Evolutionary conservation across 2,113 vertebrate species (phyloP).

Genomic region (Ceratotherium simum): DNA sequence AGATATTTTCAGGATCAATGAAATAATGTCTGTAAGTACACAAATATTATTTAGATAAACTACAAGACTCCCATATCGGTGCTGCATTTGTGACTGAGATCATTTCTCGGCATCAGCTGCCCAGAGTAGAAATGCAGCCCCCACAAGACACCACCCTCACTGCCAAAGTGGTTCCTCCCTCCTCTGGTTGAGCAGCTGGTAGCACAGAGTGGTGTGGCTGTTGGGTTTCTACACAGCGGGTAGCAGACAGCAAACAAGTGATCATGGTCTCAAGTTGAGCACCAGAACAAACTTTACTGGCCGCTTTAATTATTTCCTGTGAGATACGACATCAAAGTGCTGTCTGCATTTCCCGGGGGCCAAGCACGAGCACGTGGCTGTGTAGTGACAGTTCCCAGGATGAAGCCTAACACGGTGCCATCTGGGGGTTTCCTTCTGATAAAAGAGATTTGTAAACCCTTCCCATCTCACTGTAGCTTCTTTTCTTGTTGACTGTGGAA

Average conservation of each 20-base stretch:
- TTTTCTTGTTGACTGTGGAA: not conserved
- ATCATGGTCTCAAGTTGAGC: slow-evolving; percentile 16
- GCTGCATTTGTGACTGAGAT: not conserved
- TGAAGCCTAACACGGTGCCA: slow-evolving; percentile 3
- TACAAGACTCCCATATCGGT: not conserved
- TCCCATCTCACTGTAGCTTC: not conserved
- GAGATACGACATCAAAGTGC: slow-evolving; percentile 25
- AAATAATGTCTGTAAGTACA: not conserved
- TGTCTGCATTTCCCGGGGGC: slow-evolving; percentile 13
- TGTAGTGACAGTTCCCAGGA: not conserved
- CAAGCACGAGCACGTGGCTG: slow-evolving; percentile 42
- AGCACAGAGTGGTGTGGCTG: slow-evolving; percentile 58
- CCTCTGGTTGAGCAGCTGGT: slow-evolving; percentile 41
- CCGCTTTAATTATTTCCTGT: slow-evolving; percentile 69
- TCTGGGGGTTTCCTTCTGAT: not conserved
- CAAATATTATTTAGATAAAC: slow-evolving; percentile 41
- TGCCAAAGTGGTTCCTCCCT: slow-evolving; percentile 55
- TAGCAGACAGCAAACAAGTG: slow-evolving; percentile 56
- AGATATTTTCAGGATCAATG: slow-evolving; percentile 48
- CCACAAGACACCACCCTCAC: not conserved
- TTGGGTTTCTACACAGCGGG: slow-evolving; percentile 36
- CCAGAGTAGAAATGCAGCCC: not conserved
- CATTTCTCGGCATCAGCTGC: not conserved
- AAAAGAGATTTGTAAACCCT: not conserved
- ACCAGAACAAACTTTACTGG: slow-evolving; percentile 25